phyloP scores from a whole-genome alignment of 1,140 invertebrate species.

The Drosophila dunni region DNA sequence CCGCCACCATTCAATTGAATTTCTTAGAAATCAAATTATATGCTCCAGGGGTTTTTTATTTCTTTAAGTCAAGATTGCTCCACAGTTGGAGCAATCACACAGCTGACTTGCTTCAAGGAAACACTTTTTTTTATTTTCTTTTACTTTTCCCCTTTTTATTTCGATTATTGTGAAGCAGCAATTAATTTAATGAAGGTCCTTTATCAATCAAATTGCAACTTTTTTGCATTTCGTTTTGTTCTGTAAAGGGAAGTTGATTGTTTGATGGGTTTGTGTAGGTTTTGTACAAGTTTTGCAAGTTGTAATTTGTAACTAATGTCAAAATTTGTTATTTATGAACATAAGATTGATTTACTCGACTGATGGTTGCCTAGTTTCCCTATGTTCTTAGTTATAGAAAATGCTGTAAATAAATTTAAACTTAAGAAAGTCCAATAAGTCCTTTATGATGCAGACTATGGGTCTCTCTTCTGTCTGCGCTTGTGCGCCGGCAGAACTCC shows the following conservation, averaged over 20 bases:
- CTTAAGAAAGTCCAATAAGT: too few species aligned
- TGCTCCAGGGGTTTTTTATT: neutral
- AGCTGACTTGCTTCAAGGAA: neutral
- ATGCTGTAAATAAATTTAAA: too few species aligned
- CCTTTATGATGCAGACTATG: too few species aligned
- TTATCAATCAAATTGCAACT: slow-evolving; percentile 1
- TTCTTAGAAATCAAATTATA: slow-evolving; percentile 58
- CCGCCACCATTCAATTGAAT: slow-evolving; percentile 81
- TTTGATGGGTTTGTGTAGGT: neutral
- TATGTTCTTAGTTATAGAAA: too few species aligned
- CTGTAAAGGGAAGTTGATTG: neutral
- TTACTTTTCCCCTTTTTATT: neutral
- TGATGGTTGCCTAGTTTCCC: too few species aligned
- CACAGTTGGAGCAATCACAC: neutral
- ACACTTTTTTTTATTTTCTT: too few species aligned
- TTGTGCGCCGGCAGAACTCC: too few species aligned
- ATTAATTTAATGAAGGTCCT: slow-evolving; percentile 17
- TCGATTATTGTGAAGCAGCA: neutral
- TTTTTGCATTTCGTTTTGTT: neutral
- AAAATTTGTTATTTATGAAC: too few species aligned
- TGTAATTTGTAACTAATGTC: too few species aligned
- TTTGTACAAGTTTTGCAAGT: too few species aligned
- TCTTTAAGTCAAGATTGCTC: slow-evolving; percentile 5
- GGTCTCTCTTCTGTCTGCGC: too few species aligned
- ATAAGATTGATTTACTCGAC: too few species aligned